Evolutionary conservation across 2,113 vertebrate species (phyloP), one percentile per base, ranked within the genome.

Genomic region (Xenopus borealis): DNA sequence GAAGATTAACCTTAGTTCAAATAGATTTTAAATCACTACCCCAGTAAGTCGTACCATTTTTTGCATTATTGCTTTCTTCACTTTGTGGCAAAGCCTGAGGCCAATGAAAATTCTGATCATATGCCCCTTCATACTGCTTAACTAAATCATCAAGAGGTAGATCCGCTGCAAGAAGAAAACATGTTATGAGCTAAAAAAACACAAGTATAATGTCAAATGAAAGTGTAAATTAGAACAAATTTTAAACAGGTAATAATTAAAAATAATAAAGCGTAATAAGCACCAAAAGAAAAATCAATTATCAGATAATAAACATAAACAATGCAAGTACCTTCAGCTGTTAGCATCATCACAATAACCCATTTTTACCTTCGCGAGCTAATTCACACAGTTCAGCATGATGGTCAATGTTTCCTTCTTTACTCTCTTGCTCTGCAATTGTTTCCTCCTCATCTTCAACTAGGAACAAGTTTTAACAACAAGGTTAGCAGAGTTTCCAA

Each of bases 71-170:
- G 0, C 95, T 93, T 20, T 95, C 94, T 62, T 94, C 94, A 72
- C 86, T 90, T 20, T 86, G 91, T 23, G 83, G 86, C 55, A 88
- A 86, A 0, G 90, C 92, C 55, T 92, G 93, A 3, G 96, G 94
- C 96, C 96, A 98, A 66, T 95, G 90, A 80, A 95, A 96, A 75
- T 80, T 85, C 17, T 96, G 94, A 50, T 91, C 86, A 62, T 98
- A 98, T 70, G 96, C 97, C 17, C 95, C 96, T 78, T 96, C 94
- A 11, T 98, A 98, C 80, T 95, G 90, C 84, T 96, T 96, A 66
- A 94, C 78, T 86, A 99, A 79, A 52, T 93, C 88, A 72, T 95
- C 91, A 79, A 99, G 80, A 52, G 97, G 93, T 84, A 96, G 80
- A 81, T 97, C 95, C 81, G 97, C 97, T 99, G 66, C 40, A 79